A percentile compares a stretch with the other conserved stretches of the same genome.
Conservation (phyloP, 2,113 vertebrate species). For the Actenoides lindsayi region DNA sequence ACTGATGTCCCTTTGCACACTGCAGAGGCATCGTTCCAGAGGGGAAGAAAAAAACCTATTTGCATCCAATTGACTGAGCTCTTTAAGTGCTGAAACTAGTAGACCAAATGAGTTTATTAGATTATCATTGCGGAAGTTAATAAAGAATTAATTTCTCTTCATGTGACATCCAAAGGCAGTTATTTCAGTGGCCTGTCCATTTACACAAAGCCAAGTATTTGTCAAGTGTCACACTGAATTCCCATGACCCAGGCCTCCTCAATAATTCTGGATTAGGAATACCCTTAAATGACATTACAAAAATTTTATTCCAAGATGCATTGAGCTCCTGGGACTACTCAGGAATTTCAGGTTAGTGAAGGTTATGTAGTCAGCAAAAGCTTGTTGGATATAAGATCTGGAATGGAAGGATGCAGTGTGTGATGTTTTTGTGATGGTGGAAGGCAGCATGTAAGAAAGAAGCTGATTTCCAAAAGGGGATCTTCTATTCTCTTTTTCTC, state of each 20-base stretch:
- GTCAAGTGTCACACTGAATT: slow-evolving; percentile 94
- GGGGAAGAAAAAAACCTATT: slow-evolving; percentile 72
- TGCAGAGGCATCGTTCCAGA: slow-evolving; percentile 72
- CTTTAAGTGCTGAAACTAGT: slow-evolving; percentile 81
- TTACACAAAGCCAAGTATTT: slow-evolving; percentile 97
- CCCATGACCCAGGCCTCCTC: slow-evolving; percentile 81
- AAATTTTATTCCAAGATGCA: slow-evolving; percentile 94
- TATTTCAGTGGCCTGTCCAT: slow-evolving; percentile 89
- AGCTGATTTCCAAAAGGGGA: not conserved
- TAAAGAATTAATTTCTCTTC: slow-evolving; percentile 95
- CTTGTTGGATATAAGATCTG: slow-evolving; percentile 47
- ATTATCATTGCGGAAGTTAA: slow-evolving; percentile 90
- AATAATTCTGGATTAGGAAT: slow-evolving; percentile 94
- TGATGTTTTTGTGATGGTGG: not conserved
- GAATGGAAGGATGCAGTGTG: not conserved
- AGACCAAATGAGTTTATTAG: slow-evolving; percentile 89
- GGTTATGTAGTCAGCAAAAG: slow-evolving; percentile 82
- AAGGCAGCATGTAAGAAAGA: not conserved
- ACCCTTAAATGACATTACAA: slow-evolving; percentile 96
- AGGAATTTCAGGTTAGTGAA: slow-evolving; percentile 85
- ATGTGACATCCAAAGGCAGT: slow-evolving; percentile 87
- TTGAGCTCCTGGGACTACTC: slow-evolving; percentile 87
- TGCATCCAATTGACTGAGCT: slow-evolving; percentile 76
- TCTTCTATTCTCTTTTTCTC: slow-evolving; percentile 2
- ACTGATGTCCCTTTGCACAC: slow-evolving; percentile 75